Evolutionary conservation across 2,797 vertebrate species (phyloP), one percentile per base, ranked within the genome.

Genomic region (Sphenodon punctatus): DNA sequence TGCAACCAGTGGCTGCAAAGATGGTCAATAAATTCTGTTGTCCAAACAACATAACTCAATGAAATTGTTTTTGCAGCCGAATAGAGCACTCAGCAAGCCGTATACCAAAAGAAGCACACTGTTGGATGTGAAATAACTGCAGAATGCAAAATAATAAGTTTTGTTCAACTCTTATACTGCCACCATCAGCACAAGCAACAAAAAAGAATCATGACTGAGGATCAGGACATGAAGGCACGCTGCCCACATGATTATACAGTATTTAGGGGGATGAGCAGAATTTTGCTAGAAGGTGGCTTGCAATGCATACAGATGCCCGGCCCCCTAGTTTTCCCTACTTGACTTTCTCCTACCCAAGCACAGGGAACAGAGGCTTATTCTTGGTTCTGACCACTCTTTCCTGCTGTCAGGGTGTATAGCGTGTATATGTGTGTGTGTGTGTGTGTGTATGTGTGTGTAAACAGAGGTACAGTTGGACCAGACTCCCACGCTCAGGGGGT

Each of bases 21-120:
- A 84, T 59, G 82, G 87, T 92, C 87, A 92, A 70, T 93, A 92
- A 87, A 91, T 91, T 88, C 32, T 46, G 7, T 84, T 91, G 90
- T 90, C 90, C 84, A 88, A 72, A 70, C 56, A 86, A 55, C 49
- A 86, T 87, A 88, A 90, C n/a, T 92, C 89, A 86, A 82, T 86
- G 80, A 88, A 90, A 92, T 85, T 79, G 67, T 60, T 94, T 94
- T 80, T 87, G 76, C 59, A 90, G 72, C 49, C 79, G 69, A 92
- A 89, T 3, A 41, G 70, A 82, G 22, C 67, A 80, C 41, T 66
- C 3, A 0, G 42, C 56, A 63, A 60, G 53, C 55, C 85, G 80
- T n/a, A 45, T 85, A 90, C 43, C 5, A 86, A 88, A 69, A 39
- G 45, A 23, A 70, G n/a, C 16, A 67, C 15, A 74, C 53, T 75